Percentiles rank a stretch among this genome's conserved stretches.
These are phyloP conservation scores for Pharmacophagus antenor DNA, from an alignment of 2,888 invertebrate genomes.

Conservation along the genomic window DNA sequence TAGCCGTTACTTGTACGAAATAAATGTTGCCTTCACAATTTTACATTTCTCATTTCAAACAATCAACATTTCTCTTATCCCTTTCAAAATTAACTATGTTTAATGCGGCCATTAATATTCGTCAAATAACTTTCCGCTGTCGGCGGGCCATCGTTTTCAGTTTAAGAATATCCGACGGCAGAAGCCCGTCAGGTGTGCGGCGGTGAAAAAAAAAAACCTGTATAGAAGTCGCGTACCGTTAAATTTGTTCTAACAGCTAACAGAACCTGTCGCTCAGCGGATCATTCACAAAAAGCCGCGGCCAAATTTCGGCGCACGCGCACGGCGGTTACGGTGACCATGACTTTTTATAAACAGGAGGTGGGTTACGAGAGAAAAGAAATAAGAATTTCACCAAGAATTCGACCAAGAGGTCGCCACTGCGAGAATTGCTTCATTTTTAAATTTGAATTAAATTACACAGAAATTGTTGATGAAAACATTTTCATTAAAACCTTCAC, in stretches of 20 bases:
- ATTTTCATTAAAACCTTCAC: not conserved
- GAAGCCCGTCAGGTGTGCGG: slow-evolving; percentile 46
- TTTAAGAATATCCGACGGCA: slow-evolving; percentile 33
- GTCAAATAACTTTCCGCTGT: slow-evolving; percentile 1
- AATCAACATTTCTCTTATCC: not conserved
- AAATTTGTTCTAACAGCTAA: slow-evolving; percentile 66
- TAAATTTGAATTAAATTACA: too few species aligned
- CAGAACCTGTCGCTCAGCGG: slow-evolving; percentile 58
- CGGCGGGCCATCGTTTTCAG: slow-evolving; percentile 9
- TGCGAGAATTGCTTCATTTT: too few species aligned
- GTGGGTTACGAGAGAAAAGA: not conserved
- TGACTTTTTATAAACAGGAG: slow-evolving; percentile 11
- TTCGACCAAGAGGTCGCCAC: too few species aligned
- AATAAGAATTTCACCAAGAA: not conserved
- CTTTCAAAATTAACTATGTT: not conserved
- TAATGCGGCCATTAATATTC: not conserved
- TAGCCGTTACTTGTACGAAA: too few species aligned
- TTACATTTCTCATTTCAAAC: too few species aligned
- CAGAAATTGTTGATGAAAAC: not conserved
- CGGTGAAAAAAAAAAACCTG: slow-evolving; percentile 51
- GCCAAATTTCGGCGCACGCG: slow-evolving; percentile 63
- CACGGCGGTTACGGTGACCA: slow-evolving; percentile 53
- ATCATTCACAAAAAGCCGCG: slow-evolving; percentile 72
- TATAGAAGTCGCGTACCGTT: slow-evolving; percentile 61
- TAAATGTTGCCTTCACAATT: too few species aligned